phyloP scores from a whole-genome alignment of 1,140 invertebrate genomes.

The Drosophila leontia region DNA sequence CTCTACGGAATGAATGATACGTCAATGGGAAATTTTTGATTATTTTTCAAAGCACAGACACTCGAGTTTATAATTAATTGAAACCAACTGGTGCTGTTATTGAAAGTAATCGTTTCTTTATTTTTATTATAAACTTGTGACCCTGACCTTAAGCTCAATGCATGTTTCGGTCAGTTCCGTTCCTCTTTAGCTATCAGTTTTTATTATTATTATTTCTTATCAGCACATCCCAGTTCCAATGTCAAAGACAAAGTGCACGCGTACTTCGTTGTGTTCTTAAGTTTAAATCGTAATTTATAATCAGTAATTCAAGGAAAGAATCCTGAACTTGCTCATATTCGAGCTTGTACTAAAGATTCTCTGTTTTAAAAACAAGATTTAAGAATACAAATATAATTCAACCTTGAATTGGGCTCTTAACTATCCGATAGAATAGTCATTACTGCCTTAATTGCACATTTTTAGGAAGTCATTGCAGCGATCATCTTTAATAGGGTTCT shows the following conservation, averaged over 20 bases:
- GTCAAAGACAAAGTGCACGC: slow-evolving; percentile 29
- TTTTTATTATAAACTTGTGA: slow-evolving; percentile 14
- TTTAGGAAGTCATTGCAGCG: too few relatives aligned
- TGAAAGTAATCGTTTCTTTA: slow-evolving; percentile 4
- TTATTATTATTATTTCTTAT: slow-evolving; percentile 22
- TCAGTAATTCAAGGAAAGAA: neutral
- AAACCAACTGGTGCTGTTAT: neutral
- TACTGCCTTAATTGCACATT: neutral
- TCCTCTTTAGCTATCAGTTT: slow-evolving; percentile 26
- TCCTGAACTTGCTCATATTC: neutral
- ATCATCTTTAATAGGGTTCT: neutral
- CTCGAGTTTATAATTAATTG: slow-evolving; percentile 3
- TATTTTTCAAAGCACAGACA: neutral
- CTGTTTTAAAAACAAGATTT: neutral
- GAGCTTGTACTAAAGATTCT: neutral
- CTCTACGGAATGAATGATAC: neutral
- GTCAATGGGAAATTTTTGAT: slow-evolving; percentile 9
- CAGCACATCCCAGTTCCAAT: slow-evolving; percentile 14
- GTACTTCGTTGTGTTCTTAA: slow-evolving; percentile 9
- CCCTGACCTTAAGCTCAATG: slow-evolving; percentile 24
- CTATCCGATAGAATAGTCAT: neutral
- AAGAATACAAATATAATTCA: neutral
- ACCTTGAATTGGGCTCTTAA: neutral
- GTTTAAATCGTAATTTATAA: slow-evolving; percentile 11
- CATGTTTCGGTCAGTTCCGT: slow-evolving; percentile 32